phyloP scores from a whole-genome alignment of 2,113 vertebrate genomes.

The Rhea pennata region DNA sequence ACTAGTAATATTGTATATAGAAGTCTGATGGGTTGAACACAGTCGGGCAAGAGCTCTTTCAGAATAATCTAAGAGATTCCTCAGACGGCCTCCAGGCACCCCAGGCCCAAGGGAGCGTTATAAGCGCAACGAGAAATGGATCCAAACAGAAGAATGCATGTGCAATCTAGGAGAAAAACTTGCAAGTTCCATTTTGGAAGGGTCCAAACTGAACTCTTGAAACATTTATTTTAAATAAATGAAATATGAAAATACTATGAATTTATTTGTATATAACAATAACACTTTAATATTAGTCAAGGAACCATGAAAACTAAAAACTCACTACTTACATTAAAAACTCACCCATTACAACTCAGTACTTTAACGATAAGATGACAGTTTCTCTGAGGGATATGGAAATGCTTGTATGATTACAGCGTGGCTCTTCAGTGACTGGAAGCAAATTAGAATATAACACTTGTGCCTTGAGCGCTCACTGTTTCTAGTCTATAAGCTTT shows the following conservation, averaged over 20 bases:
- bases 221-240: constrained; percentile 53
- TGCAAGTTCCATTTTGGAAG: not conserved
- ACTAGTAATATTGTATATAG: fast-evolving
- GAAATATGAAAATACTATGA: constrained; percentile 61
- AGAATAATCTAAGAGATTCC: not conserved
- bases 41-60: not conserved
- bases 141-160: not conserved
- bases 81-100: not conserved
- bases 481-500: not conserved
- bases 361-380: constrained; percentile 21
- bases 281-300: constrained; percentile 58
- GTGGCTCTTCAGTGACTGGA: not conserved
- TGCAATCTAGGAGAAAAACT: not conserved
- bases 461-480: not conserved
- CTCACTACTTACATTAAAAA: constrained; percentile 51
- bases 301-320: constrained; percentile 41
- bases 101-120: not conserved
- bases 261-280: constrained; percentile 43
- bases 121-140: not conserved
- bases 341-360: constrained; percentile 36
- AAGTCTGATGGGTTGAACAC: not conserved
- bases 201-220: not conserved
- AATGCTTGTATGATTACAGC: not conserved
- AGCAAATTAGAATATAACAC: not conserved
- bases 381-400: not conserved